Conservation (phyloP, 2,113 vertebrate species). For the Coptodon rendalli region DNA sequence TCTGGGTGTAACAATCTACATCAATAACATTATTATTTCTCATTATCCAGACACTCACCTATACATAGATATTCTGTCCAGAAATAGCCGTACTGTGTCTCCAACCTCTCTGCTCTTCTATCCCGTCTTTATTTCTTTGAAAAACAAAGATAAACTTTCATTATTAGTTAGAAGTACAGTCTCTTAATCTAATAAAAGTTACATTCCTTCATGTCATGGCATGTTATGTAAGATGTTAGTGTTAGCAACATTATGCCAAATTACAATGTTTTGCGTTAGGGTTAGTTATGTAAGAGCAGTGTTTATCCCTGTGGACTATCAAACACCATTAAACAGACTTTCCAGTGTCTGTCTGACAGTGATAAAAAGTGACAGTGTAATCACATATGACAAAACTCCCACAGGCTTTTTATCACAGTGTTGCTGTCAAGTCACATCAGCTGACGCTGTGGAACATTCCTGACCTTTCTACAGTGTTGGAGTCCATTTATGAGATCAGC, state of each 20-base stretch:
- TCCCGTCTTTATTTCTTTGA: background rate
- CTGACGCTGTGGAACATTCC: background rate
- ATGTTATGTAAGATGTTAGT: background rate
- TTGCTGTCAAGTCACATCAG: background rate
- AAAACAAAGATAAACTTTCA: background rate
- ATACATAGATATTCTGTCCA: background rate
- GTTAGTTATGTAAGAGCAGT: background rate
- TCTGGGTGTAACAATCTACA: background rate
- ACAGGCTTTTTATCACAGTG: background rate
- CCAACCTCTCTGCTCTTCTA: background rate
- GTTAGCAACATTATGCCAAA: background rate
- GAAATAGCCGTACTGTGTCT: background rate
- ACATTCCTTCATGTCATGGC: background rate
- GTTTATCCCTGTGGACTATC: background rate
- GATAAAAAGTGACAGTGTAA: background rate
- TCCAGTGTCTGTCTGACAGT: background rate
- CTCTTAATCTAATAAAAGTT: background rate
- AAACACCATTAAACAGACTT: background rate
- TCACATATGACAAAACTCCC: background rate
- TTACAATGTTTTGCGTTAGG: background rate
- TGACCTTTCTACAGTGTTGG: slow-evolving; percentile 14
- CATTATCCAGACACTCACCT: background rate
- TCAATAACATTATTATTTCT: background rate
- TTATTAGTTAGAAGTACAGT: background rate
- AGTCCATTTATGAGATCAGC: background rate